Evolutionary conservation across 2,797 vertebrate genomes (phyloP).

Genomic region (Buphagus erythrorhynchus): DNA sequence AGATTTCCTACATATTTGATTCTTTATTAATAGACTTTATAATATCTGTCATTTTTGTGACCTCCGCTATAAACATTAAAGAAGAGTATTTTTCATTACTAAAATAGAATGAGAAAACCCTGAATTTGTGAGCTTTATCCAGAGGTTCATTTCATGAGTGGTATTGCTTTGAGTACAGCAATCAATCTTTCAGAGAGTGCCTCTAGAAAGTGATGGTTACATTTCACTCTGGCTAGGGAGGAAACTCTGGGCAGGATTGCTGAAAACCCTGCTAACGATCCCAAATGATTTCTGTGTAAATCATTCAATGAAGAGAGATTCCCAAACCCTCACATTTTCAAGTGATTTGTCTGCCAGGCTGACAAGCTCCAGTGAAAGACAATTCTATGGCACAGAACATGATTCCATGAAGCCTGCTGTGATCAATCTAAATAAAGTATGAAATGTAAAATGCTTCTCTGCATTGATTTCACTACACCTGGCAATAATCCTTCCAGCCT

Average conservation of each 20-base stretch:
- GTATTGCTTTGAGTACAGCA: neutral
- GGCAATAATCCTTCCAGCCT: constrained; percentile 41
- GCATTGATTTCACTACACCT: constrained; percentile 43
- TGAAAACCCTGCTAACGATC: neutral
- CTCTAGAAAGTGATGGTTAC: neutral
- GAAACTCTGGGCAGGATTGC: neutral
- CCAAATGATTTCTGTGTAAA: neutral
- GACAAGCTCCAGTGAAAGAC: neutral
- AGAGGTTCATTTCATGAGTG: neutral
- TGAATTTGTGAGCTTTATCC: neutral
- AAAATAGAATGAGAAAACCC: neutral
- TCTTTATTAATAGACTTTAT: constrained; percentile 30
- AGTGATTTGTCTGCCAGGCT: neutral
- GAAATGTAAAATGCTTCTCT: constrained; percentile 28
- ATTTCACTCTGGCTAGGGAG: neutral
- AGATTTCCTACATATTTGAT: neutral
- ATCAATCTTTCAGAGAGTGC: neutral
- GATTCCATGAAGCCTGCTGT: neutral
- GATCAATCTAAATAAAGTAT: constrained; percentile 43
- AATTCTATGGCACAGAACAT: neutral
- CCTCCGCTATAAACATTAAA: constrained; percentile 1
- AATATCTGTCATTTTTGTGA: neutral
- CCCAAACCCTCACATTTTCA: neutral
- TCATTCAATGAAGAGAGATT: neutral
- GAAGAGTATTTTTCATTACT: neutral